Evolutionary conservation across 2,113 vertebrate species (phyloP).

Genomic region (Phasianus colchicus): DNA sequence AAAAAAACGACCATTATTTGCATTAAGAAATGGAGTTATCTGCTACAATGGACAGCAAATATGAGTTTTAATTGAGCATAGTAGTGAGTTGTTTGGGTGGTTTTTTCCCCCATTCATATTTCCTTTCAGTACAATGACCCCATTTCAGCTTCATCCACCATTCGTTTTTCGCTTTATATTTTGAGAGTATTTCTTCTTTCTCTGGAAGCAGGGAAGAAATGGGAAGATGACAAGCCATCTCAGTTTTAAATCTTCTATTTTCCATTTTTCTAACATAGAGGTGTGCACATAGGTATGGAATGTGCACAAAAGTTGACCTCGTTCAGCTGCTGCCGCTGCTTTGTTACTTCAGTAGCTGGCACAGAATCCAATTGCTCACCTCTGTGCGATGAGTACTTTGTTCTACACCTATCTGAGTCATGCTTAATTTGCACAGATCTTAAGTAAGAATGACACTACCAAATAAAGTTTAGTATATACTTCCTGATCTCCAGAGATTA

Average conservation of each 20-base stretch:
- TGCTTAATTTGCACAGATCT: neutral
- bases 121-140: neutral
- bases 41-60: neutral
- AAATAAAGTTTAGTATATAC: neutral
- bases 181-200: neutral
- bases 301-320: neutral
- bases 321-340: neutral
- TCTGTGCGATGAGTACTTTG: neutral
- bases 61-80: neutral
- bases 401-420: conserved; percentile 39
- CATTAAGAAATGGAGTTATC: neutral
- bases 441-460: conserved; percentile 16
- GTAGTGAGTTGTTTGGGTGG: neutral
- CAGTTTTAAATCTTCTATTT: neutral
- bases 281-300: neutral
- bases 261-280: neutral
- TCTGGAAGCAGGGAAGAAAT: neutral
- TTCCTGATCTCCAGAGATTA: conserved; percentile 2
- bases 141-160: neutral
- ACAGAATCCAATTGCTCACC: conserved; percentile 27
- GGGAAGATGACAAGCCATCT: neutral
- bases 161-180: neutral
- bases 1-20: neutral
- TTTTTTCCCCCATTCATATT: neutral
- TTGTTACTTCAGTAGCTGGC: neutral